phyloP scores from a whole-genome alignment of 2,888 invertebrate genomes.

The Synanthedon tipuliformis region DNA sequence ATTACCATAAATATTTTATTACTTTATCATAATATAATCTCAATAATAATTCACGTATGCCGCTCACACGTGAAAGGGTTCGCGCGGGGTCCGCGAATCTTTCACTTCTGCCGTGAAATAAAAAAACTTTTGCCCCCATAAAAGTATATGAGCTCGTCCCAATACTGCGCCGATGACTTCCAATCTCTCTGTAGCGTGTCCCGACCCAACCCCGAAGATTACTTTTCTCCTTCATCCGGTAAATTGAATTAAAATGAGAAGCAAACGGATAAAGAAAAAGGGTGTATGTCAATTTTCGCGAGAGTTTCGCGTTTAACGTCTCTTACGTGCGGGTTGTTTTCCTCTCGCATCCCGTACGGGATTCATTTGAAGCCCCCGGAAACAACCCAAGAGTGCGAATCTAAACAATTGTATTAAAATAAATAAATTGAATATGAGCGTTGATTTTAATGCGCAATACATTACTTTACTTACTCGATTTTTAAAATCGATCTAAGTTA shows the following conservation, averaged over 20 bases:
- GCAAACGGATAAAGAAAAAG: constrained; percentile 60
- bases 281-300: constrained; percentile 52
- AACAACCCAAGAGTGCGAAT: background rate
- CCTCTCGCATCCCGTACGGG: background rate
- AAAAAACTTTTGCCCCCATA: constrained; percentile 61
- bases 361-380: background rate
- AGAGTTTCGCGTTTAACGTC: constrained; percentile 42
- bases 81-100: constrained; percentile 50
- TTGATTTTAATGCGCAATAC: too few relatives aligned
- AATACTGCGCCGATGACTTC: constrained; percentile 65
- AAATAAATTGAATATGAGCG: too few relatives aligned
- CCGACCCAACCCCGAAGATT: constrained; percentile 62
- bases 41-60: constrained; percentile 39
- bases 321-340: constrained; percentile 18
- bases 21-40: constrained; percentile 15
- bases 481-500: too few relatives aligned
- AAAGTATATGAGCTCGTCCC: constrained; percentile 68
- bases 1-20: background rate
- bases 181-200: constrained; percentile 61
- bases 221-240: constrained; percentile 65
- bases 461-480: too few relatives aligned
- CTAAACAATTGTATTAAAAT: background rate
- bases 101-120: constrained; percentile 49
- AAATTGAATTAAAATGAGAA: constrained; percentile 68
- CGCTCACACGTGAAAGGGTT: constrained; percentile 34